Conservation (phyloP, 2,797 vertebrate species). For the Anguilla pacifica region DNA sequence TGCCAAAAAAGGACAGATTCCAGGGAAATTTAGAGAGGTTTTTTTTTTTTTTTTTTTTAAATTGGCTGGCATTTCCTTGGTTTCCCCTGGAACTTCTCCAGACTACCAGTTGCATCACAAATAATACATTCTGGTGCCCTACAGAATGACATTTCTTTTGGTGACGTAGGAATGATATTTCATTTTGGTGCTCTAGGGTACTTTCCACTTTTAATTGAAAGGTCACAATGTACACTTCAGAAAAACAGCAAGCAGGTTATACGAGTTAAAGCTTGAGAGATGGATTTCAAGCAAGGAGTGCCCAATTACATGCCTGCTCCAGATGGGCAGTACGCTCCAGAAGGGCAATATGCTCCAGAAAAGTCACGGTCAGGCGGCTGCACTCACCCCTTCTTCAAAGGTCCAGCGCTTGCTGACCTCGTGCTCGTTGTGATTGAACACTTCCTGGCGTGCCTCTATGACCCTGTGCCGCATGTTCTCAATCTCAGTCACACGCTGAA, state of each 20-base stretch:
- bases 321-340: too few relatives aligned
- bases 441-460: slow-evolving; percentile 92
- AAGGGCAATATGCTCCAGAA: too few relatives aligned
- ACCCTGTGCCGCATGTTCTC: slow-evolving; percentile 99
- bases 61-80: neutral
- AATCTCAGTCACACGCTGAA: slow-evolving; percentile 93
- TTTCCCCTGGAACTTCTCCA: neutral
- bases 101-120: neutral
- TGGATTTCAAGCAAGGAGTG: neutral
- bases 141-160: neutral
- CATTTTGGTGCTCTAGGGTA: neutral
- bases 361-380: too few relatives aligned
- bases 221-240: neutral
- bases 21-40: neutral
- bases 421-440: slow-evolving; percentile 97
- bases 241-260: too few relatives aligned
- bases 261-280: too few relatives aligned
- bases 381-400: slow-evolving; percentile 94
- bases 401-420: slow-evolving; percentile 99
- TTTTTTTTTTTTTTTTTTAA: too few relatives aligned
- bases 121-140: neutral
- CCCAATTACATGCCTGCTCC: too few relatives aligned
- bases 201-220: neutral
- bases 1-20: neutral
- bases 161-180: neutral